phyloP scores from a whole-genome alignment of 64 coral and sea anemone genomes.

The Pocillopora verrucosa region DNA sequence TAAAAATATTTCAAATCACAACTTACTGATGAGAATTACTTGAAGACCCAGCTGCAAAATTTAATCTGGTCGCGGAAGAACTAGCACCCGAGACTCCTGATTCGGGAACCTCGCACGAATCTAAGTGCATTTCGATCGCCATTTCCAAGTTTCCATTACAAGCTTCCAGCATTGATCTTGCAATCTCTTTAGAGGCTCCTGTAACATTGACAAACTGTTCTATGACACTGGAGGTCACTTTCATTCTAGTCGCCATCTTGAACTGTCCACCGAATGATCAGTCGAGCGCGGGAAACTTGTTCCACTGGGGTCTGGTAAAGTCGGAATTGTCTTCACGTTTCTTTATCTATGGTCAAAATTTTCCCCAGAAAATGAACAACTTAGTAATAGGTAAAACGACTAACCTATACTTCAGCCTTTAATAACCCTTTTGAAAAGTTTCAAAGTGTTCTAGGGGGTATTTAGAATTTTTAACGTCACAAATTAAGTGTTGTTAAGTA shows the following conservation, averaged over 20 bases:
- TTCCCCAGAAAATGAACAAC: background rate
- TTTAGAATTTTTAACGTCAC: slow-evolving; percentile 2
- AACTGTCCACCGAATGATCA: slow-evolving; percentile 7
- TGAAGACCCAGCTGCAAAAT: slow-evolving; percentile 31
- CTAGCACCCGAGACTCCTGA: slow-evolving; percentile 33
- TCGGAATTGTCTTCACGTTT: background rate
- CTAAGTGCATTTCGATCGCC: slow-evolving; percentile 97
- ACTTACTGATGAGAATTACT: slow-evolving; percentile 29
- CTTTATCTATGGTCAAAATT: background rate
- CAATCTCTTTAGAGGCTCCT: slow-evolving; percentile 70
- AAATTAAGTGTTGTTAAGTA: background rate
- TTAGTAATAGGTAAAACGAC: background rate
- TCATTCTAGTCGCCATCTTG: slow-evolving; percentile 83
- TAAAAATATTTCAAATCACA: background rate
- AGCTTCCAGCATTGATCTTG: slow-evolving; percentile 82
- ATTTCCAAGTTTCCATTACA: slow-evolving; percentile 99
- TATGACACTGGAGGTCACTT: slow-evolving; percentile 61
- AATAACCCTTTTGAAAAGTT: background rate
- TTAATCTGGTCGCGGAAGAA: background rate
- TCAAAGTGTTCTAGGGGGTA: background rate
- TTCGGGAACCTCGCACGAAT: slow-evolving; percentile 59
- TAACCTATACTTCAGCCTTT: background rate
- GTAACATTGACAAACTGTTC: slow-evolving; percentile 92
- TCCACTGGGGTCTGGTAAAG: background rate
- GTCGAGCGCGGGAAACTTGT: slow-evolving; percentile 58